These are phyloP conservation scores for Fukomys damarensis DNA, from an alignment of 2,113 vertebrate genomes.

Conservation along the genomic window DNA sequence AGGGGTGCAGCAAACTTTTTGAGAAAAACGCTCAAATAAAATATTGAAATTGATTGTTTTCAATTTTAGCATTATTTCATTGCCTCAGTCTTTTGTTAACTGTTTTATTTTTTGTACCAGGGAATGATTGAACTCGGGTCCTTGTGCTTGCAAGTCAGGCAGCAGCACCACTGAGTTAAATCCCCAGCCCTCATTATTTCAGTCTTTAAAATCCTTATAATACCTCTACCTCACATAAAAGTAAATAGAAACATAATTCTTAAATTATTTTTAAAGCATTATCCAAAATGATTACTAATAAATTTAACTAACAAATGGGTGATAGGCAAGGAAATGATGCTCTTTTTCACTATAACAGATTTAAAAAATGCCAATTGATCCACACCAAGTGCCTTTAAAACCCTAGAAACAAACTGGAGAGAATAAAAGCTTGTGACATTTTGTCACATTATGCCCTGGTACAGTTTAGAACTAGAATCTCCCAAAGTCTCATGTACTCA, in stretches of 20 bases:
- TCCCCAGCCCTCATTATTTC: neutral
- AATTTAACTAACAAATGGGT: neutral
- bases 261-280: neutral
- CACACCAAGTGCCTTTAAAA: neutral
- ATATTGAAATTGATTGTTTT: neutral
- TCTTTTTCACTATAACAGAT: neutral
- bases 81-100: neutral
- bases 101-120: no score
- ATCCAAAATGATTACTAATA: neutral
- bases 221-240: neutral
- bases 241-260: constrained; percentile 10
- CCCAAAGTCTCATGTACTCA: neutral
- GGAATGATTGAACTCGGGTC: no score
- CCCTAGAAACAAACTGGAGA: neutral
- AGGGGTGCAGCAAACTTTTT: neutral
- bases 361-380: neutral
- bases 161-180: no score
- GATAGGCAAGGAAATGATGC: neutral
- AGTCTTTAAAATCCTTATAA: neutral
- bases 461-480: neutral
- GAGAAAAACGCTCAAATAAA: neutral
- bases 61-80: neutral
- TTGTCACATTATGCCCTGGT: neutral
- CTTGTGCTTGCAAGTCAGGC: no score
- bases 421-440: neutral